Evolutionary conservation across 2,113 vertebrate genomes (phyloP).

Genomic region (Cyanoderma ruficeps): DNA sequence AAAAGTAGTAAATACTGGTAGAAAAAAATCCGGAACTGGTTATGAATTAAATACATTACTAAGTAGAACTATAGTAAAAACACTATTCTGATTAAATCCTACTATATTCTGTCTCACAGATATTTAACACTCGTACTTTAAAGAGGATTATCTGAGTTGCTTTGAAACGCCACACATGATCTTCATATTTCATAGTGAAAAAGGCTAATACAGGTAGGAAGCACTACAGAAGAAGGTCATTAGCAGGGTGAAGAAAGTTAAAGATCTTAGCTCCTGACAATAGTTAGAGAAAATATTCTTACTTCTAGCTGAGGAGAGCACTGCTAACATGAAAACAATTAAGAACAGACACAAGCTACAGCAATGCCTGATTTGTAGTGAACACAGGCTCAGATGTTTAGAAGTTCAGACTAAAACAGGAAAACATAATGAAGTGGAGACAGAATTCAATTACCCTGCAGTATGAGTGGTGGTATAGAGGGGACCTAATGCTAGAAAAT

Average conservation of each 20-base stretch:
- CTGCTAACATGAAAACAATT: not conserved
- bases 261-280: not conserved
- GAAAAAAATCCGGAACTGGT: not conserved
- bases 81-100: not conserved
- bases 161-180: not conserved
- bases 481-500: not conserved
- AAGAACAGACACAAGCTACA: not conserved
- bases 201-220: not conserved
- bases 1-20: not conserved
- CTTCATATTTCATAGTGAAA: not conserved
- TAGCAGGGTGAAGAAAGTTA: not conserved
- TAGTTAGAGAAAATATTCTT: not conserved
- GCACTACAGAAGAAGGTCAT: not conserved
- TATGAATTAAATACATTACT: not conserved
- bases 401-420: not conserved
- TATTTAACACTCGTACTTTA: not conserved
- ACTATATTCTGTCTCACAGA: not conserved
- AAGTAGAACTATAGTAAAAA: not conserved
- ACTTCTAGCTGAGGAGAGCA: not conserved
- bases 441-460: not conserved
- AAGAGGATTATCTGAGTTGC: not conserved
- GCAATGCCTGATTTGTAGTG: not conserved
- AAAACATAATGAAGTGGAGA: not conserved
- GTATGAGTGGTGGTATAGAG: not conserved
- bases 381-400: not conserved